Evolutionary conservation across 2,113 vertebrate genomes (phyloP).

Genomic region (Lota lota): DNA sequence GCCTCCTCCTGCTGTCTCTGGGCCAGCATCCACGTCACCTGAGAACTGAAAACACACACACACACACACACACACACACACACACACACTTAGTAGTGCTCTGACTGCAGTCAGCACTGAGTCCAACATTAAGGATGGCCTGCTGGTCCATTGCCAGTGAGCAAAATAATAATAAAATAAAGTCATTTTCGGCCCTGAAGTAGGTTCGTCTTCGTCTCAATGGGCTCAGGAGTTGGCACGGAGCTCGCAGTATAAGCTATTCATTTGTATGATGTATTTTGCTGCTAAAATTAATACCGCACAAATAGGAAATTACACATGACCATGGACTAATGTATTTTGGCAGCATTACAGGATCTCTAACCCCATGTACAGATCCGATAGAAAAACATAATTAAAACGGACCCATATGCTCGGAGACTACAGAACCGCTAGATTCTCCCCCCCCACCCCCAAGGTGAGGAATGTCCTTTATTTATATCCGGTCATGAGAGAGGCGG

Average conservation of each 20-base stretch:
- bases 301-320: conserved; percentile 45
- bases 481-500: too few species aligned
- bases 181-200: conserved; percentile 40
- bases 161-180: background rate
- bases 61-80: background rate
- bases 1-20: conserved; percentile 95
- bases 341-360: conserved; percentile 23
- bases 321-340: conserved; percentile 42
- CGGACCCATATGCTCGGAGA: conserved; percentile 24
- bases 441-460: too few species aligned
- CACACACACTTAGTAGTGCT: too few species aligned
- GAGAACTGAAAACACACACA: conserved; percentile 78
- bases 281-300: conserved; percentile 47
- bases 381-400: conserved; percentile 18
- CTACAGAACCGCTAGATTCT: background rate
- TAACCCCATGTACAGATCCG: conserved; percentile 28
- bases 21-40: conserved; percentile 99
- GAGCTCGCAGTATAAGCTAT: conserved; percentile 15
- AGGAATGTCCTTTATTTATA: too few species aligned
- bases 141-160: conserved; percentile 28
- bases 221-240: conserved; percentile 48
- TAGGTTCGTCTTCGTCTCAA: conserved; percentile 38
- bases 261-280: conserved; percentile 25
- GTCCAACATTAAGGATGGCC: conserved; percentile 8
- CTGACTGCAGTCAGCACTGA: background rate